Percentiles rank a stretch among this genome's conserved stretches.
These are phyloP conservation scores for Drosophila parthenogenetica DNA, from an alignment of 2,888 invertebrate species.

Conservation along the genomic window DNA sequence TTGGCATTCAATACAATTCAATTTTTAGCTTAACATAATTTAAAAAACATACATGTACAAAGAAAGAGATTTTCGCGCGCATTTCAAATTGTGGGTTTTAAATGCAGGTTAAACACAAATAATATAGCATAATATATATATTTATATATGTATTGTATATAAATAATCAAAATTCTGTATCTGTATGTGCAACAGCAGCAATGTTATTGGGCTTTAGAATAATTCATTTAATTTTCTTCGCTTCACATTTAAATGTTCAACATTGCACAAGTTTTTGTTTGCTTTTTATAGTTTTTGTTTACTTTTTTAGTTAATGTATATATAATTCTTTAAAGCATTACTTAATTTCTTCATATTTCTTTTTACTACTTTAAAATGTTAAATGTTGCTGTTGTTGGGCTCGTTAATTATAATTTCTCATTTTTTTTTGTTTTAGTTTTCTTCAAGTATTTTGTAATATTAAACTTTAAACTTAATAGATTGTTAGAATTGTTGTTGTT, in stretches of 20 bases:
- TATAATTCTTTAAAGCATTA: constrained; percentile 66
- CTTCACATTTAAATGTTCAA: constrained; percentile 63
- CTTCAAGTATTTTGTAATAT: constrained; percentile 49
- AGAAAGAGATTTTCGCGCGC: constrained; percentile 43
- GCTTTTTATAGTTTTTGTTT: constrained; percentile 37
- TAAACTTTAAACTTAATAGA: constrained; percentile 77
- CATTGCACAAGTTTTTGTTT: constrained; percentile 75
- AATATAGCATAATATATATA: constrained; percentile 63
- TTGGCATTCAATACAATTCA: constrained; percentile 58
- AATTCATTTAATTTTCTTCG: constrained; percentile 39
- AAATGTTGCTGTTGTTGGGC: constrained; percentile 75
- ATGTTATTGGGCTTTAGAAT: constrained; percentile 44
- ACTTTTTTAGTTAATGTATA: constrained; percentile 39
- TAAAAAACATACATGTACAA: constrained; percentile 50
- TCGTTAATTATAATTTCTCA: constrained; percentile 39
- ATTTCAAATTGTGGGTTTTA: constrained; percentile 52
- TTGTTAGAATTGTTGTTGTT: constrained; percentile 78
- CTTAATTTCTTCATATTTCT: constrained; percentile 47
- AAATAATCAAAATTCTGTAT: constrained; percentile 48
- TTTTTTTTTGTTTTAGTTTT: constrained; percentile 31
- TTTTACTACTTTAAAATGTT: constrained; percentile 72
- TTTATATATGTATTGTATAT: constrained; percentile 26
- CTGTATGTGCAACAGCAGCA: constrained; percentile 66
- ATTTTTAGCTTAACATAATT: constrained; percentile 58
- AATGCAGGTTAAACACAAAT: constrained; percentile 73